Base-by-base conservation (phyloP, 2,797 vertebrate species). In the Notoglanidium macrostoma region DNA sequence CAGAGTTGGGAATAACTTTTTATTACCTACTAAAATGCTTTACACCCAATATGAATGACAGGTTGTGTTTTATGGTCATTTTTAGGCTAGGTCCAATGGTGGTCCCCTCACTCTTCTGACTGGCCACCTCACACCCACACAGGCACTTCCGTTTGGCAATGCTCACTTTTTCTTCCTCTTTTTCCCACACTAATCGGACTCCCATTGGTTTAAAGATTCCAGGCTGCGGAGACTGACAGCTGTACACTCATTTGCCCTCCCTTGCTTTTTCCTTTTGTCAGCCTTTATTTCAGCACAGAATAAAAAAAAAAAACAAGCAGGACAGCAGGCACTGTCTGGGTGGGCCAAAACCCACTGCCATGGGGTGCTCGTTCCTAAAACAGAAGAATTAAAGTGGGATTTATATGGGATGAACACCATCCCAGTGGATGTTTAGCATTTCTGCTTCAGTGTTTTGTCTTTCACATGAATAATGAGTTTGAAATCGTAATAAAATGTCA, bases 291-390 rank as follows among this genome's bases (percentile, higher is more conserved):
- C 17, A 89, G 49, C 87, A 87, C 87, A 89, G 92, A 89, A 88
- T 68, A 89, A 92, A 92, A 92, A 51, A 35, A 55, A 74, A 77
- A 17, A 93, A 92, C 90, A 92, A 94, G 90, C 63, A 88, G 88
- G 92, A 94, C 94, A 94, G 93, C 93, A 94, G 94, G 92, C 91
- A 72, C 94, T 92, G 91, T 92, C 92, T 96, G 96, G 96, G 96
- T 96, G 96, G 96, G 85, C 94, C 94, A 90, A 91, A 87, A 91
- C 92, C 90, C 84, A 89, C 91, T 87, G 84, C 91, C 90, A 87
- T 80, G 90, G 59, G 70, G 63, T 23, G 73, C 67, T 85, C 57
- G 29, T 57, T 59, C 77, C 59, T 40, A 63, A 59, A n/a, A 40
- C 78, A 80, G 35, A 21, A n/a, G 23, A 63, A 80, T 74, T 83